These are phyloP conservation scores for Tenthredo notha DNA, from an alignment of 2,888 invertebrate genomes.

Conservation along the genomic window DNA sequence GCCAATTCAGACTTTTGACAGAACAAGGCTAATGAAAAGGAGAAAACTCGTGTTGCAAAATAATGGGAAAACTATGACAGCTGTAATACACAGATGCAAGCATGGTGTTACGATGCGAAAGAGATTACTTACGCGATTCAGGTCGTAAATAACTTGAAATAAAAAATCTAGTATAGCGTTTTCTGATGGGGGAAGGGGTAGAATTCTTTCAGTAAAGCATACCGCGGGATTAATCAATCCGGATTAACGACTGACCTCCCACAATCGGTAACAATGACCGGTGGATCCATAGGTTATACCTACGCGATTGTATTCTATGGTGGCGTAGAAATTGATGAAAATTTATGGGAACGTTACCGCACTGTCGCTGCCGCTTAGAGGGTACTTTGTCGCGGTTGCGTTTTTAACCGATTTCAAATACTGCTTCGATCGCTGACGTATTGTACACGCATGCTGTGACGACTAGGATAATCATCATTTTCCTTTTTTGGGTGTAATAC, in stretches of 20 bases:
- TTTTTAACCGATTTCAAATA: conserved; percentile 5
- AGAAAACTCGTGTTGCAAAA: neutral
- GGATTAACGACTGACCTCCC: conserved; percentile 49
- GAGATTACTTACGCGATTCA: neutral
- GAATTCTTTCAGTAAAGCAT: conserved; percentile 8
- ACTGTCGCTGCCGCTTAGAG: neutral
- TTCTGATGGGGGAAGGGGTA: neutral
- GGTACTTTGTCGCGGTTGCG: neutral
- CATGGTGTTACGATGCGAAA: neutral
- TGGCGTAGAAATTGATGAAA: conserved; percentile 43
- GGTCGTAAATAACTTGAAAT: conserved; percentile 3
- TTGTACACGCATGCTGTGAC: neutral
- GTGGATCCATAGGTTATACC: neutral
- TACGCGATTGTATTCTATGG: neutral
- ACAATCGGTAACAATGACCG: conserved; percentile 36
- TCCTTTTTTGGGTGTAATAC: neutral
- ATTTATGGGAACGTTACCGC: conserved; percentile 32
- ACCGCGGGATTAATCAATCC: conserved; percentile 39
- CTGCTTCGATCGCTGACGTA: neutral
- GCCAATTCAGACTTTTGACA: neutral
- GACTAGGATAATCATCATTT: neutral
- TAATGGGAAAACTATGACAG: neutral
- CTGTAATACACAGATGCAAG: neutral
- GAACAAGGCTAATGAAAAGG: neutral
- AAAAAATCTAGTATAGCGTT: neutral